Evolutionary conservation across 2,888 invertebrate genomes (phyloP), one percentile per base, ranked within the genome.

Genomic region (Leptopterna dolabrata): DNA sequence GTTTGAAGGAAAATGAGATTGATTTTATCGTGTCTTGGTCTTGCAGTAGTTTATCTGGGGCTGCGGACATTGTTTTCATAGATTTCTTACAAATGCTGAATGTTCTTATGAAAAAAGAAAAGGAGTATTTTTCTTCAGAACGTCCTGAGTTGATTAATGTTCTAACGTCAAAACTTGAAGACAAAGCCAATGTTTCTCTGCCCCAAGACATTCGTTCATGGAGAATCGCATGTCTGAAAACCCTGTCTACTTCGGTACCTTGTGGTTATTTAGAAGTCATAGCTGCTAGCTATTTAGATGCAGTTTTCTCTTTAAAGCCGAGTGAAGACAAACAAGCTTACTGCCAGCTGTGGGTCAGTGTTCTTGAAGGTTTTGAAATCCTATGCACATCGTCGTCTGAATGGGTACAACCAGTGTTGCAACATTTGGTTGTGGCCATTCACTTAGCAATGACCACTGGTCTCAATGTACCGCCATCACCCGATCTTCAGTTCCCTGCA

Each of bases 31-130:
- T 86, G 14, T 55, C 51, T 6, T 86, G 86, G 86, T n/a, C 63
- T 4, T 55, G 55, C 63, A 30, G 24, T 13, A 19, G 78, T 16
- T 30, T 86, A 16, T 4, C 3, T 14, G 30, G 90, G 81, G 90
- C 90, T 27, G 90, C 91, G 36, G 90, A 91, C 83, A 88, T 90
- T 47, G 90, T 90, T 24, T 87, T 91, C 19, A 88, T 91, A 51
- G 92, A 92, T 89, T 90, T 92, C 47, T 90, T 93, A 29, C 89
- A 90, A 80, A 91, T 92, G 43, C 90, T 93, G 27, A 92, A 92
- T 87, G 91, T 91, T 36, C 89, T 93, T 27, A 90, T 93, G 43
- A 90, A 91, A 89, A 78, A 36, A 14, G 76, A 78, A 55, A 30
- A n/a, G 13, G 24, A n/a, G 16, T 78, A 76, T 41, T 86, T 86